Evolutionary conservation across 1,140 invertebrate genomes (phyloP), one percentile per base, ranked within the genome.

Genomic region (Drosophila pseudoobscura): DNA sequence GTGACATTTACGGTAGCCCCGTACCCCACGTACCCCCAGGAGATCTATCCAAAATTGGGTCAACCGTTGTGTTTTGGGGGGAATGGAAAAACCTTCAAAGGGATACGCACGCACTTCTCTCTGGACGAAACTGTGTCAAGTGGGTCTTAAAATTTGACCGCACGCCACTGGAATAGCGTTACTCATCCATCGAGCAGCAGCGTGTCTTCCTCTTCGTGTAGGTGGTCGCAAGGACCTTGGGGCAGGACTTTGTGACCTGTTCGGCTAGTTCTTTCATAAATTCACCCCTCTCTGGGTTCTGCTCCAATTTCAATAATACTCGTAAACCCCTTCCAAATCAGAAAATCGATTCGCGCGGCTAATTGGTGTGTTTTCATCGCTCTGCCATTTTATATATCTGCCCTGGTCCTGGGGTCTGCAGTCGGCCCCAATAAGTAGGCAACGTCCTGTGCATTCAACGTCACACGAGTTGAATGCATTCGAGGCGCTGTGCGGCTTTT

Each of bases 51-150:
- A 64, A 80, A 85, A 73, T 75, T 87, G 20, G 80, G 80, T 85
- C 80, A 75, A 35, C 20, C 29, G 11, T 8, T 26, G 44, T 44
- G 46, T 9, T 49, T 54, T 63, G 6, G 6, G 22, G 51, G 35
- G 46, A 51, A 45, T 20, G 20, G 20, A 24, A 49, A 69, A 50
- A 44, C 63, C 62, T 74, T 74, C 46, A 43, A 61, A 24, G 55
- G 31, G 31, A 20, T 56, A 73, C 71, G 54, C 73, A 82, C 73
- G 73, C 80, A 73, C 54, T 31, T 53, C 57, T 57, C 73, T 61
- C 50, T 20, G 22, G 62, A 41, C 24, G 29, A 82, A 87, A 87
- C 57, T 87, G 82, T 87, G 82, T 87, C 82, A 85, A 87, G 75
- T 65, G 60, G 31, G 47, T 64, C 65, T 45, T 54, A 31, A 66